phyloP scores from a whole-genome alignment of 2,113 vertebrate species.

The Stegastes partitus region DNA sequence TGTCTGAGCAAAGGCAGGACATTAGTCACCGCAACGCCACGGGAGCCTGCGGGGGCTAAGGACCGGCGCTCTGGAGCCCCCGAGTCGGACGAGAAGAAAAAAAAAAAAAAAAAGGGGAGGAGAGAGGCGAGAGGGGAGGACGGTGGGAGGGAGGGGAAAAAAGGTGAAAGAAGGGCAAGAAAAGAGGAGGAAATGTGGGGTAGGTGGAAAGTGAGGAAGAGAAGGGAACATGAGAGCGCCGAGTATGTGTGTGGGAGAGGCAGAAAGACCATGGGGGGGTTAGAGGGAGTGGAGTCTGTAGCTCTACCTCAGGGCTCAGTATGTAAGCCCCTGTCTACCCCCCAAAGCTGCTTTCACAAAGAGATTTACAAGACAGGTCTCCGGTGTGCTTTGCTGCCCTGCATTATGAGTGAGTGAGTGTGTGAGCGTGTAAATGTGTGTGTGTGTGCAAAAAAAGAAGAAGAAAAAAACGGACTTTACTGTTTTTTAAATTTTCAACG shows the following conservation, averaged over 20 bases:
- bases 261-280: slow-evolving; percentile 68
- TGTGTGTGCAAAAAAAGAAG: slow-evolving; percentile 17
- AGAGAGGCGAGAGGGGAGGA: slow-evolving; percentile 14
- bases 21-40: slow-evolving; percentile 95
- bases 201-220: slow-evolving; percentile 55
- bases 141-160: slow-evolving; percentile 23
- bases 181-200: slow-evolving; percentile 62
- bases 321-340: slow-evolving; percentile 85
- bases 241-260: slow-evolving; percentile 75
- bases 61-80: slow-evolving; percentile 68
- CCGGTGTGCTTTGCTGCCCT: slow-evolving; percentile 79
- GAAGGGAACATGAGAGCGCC: slow-evolving; percentile 51
- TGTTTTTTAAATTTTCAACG: not conserved
- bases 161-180: slow-evolving; percentile 65
- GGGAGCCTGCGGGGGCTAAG: slow-evolving; percentile 87
- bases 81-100: slow-evolving; percentile 48
- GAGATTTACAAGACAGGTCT: slow-evolving; percentile 88
- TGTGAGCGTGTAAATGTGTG: slow-evolving; percentile 42
- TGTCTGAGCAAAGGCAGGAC: slow-evolving; percentile 92
- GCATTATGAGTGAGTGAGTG: slow-evolving; percentile 75
- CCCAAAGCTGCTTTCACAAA: slow-evolving; percentile 88
- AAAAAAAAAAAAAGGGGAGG: slow-evolving; percentile 1
- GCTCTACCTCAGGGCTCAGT: slow-evolving; percentile 83
- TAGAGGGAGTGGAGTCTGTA: slow-evolving; percentile 76
- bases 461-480: slow-evolving; percentile 50